Percentiles rank a stretch among this genome's conserved stretches.
Conservation (phyloP, 2,113 vertebrate species). For the Pardalotus punctatus region DNA sequence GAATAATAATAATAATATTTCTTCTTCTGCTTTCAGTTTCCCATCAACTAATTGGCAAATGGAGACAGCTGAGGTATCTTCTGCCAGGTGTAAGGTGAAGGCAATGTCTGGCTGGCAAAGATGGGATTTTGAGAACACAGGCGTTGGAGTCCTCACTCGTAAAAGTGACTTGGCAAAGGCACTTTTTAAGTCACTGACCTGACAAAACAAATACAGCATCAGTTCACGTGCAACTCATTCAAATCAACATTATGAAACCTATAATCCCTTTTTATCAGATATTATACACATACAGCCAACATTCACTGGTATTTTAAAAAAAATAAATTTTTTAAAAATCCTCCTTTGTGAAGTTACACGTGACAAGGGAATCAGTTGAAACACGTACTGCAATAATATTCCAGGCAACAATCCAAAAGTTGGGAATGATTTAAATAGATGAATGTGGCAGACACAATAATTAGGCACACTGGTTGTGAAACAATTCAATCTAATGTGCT, state of each 20-base stretch:
- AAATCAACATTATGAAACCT: background rate
- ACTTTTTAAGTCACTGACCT: constrained; percentile 83
- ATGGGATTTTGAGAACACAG: constrained; percentile 22
- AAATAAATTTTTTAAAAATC: background rate
- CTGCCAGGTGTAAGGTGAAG: constrained; percentile 56
- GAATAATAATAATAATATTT: constrained; percentile 18
- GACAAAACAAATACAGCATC: constrained; percentile 69
- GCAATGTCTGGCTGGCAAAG: constrained; percentile 64
- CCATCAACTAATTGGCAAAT: constrained; percentile 66
- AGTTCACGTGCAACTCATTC: constrained; percentile 14
- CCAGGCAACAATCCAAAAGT: constrained; percentile 81
- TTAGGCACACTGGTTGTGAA: constrained; percentile 72
- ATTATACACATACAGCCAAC: background rate
- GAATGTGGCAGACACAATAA: constrained; percentile 84
- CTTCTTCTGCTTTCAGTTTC: constrained; percentile 60
- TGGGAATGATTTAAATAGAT: constrained; percentile 80
- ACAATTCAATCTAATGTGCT: constrained; percentile 74
- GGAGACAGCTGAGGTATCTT: constrained; percentile 73
- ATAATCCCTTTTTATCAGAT: background rate
- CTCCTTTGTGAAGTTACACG: constrained; percentile 42
- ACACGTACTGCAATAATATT: constrained; percentile 73
- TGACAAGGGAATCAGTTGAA: constrained; percentile 68
- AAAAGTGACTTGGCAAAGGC: constrained; percentile 80
- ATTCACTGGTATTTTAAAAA: background rate
- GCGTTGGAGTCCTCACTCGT: constrained; percentile 58